Evolutionary conservation across 2,888 invertebrate genomes (phyloP).

Genomic region (Aphidius colemani): DNA sequence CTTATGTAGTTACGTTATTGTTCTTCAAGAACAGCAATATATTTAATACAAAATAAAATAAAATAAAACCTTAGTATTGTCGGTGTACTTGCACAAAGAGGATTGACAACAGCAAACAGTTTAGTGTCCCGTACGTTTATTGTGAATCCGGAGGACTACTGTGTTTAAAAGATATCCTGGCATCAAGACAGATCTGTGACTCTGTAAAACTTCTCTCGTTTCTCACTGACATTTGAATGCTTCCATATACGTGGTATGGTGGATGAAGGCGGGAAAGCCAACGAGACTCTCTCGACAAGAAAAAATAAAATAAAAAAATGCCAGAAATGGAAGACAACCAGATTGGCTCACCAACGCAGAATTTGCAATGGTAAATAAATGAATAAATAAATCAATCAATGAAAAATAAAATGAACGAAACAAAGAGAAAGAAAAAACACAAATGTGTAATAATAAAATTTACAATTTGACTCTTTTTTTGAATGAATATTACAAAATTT

Average conservation of each 20-base stretch:
- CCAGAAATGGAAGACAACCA: constrained; percentile 10
- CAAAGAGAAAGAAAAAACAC: no score
- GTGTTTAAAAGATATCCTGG: constrained; percentile 32
- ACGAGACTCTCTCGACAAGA: constrained; percentile 29
- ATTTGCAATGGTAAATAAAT: not conserved
- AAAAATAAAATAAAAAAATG: constrained; percentile 33
- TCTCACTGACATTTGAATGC: constrained; percentile 58
- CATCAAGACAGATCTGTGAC: constrained; percentile 55
- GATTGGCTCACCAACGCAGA: not conserved
- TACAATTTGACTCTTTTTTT: no score
- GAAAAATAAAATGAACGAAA: no score
- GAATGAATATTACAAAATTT: no score
- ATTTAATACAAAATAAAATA: not conserved
- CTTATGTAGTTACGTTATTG: no score
- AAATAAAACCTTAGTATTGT: constrained; percentile 16
- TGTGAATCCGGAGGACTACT: constrained; percentile 51
- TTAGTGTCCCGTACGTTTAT: constrained; percentile 59
- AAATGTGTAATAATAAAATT: no score
- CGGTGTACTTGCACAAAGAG: constrained; percentile 39
- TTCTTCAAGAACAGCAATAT: no score
- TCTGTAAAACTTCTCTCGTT: constrained; percentile 50
- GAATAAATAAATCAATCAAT: not conserved
- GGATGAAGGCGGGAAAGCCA: constrained; percentile 23
- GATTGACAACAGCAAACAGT: constrained; percentile 59
- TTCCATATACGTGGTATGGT: constrained; percentile 32